phyloP scores from a whole-genome alignment of 1,140 invertebrate species.

The Chironomus striatipennis region DNA sequence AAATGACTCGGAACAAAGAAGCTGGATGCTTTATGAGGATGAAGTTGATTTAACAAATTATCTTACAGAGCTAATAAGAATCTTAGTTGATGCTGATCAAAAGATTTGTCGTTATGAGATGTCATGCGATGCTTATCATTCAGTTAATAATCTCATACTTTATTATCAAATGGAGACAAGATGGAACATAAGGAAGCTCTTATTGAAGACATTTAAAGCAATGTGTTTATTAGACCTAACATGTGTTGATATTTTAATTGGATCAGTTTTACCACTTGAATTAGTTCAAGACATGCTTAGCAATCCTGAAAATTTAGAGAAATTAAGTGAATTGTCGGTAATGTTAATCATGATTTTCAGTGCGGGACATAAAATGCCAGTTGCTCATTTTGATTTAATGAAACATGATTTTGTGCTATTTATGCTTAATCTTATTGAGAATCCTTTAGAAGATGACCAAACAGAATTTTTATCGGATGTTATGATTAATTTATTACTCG shows the following conservation, averaged over 20 bases:
- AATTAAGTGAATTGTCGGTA: slow-evolving; percentile 48
- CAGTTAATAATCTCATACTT: slow-evolving; percentile 67
- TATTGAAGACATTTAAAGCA: slow-evolving; percentile 75
- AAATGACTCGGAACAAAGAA: slow-evolving; percentile 86
- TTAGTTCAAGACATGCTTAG: slow-evolving; percentile 48
- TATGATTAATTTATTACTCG: slow-evolving; percentile 72
- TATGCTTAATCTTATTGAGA: slow-evolving; percentile 71
- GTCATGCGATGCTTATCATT: slow-evolving; percentile 63
- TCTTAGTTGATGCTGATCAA: slow-evolving; percentile 80
- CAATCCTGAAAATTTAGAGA: slow-evolving; percentile 37
- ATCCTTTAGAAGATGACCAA: slow-evolving; percentile 60
- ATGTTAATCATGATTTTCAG: slow-evolving; percentile 79
- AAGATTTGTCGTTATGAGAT: slow-evolving; percentile 70
- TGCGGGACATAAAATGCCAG: slow-evolving; percentile 76
- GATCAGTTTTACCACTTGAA: slow-evolving; percentile 80
- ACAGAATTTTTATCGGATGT: slow-evolving; percentile 73
- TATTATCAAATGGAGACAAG: slow-evolving; percentile 91
- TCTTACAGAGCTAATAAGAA: slow-evolving; percentile 72
- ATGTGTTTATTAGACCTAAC: slow-evolving; percentile 75
- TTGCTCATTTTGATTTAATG: slow-evolving; percentile 71
- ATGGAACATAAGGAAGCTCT: slow-evolving; percentile 67
- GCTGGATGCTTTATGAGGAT: slow-evolving; percentile 89
- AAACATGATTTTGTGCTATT: slow-evolving; percentile 70
- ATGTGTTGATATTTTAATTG: slow-evolving; percentile 69
- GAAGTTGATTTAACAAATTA: slow-evolving; percentile 75